A percentile compares a stretch with the other conserved stretches of the same genome.
phyloP scores from a whole-genome alignment of 2,888 invertebrate species.

The Nephrocerus scutellatus region DNA sequence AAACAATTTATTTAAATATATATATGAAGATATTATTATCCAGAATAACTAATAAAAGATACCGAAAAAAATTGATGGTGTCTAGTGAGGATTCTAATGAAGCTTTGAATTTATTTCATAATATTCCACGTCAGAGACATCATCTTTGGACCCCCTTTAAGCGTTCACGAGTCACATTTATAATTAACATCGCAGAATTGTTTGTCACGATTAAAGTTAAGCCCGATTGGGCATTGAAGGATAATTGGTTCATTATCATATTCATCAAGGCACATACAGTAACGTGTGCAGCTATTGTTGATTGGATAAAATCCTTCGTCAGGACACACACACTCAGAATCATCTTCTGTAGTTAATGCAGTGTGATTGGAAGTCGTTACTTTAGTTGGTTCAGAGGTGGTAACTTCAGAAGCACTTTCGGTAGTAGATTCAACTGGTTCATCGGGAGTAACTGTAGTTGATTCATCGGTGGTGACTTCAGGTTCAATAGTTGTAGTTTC shows the following conservation, averaged over 20 bases:
- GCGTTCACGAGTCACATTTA: no score
- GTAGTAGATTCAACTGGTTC: conserved; percentile 6
- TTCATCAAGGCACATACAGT: conserved; percentile 24
- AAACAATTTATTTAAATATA: no score
- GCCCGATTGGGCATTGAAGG: conserved; percentile 23
- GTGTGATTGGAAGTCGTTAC: no score
- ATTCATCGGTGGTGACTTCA: neutral
- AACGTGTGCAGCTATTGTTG: conserved; percentile 25
- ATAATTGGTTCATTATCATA: neutral
- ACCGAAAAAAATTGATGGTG: no score
- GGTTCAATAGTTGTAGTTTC: conserved; percentile 2
- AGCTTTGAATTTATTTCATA: no score
- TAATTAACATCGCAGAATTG: conserved; percentile 26
- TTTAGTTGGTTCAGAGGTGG: neutral
- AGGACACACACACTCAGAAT: conserved; percentile 23
- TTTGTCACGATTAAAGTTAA: conserved; percentile 26
- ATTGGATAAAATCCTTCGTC: conserved; percentile 28
- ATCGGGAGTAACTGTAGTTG: conserved; percentile 2
- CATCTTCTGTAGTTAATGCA: no score
- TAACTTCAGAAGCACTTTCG: conserved; percentile 6
- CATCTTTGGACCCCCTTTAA: no score
- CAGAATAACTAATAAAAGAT: no score
- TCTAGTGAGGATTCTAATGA: no score
- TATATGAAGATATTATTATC: no score
- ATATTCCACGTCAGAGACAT: no score